Base-by-base conservation (phyloP, 2,888 invertebrate genomes). In the Cataglyphis livida region DNA sequence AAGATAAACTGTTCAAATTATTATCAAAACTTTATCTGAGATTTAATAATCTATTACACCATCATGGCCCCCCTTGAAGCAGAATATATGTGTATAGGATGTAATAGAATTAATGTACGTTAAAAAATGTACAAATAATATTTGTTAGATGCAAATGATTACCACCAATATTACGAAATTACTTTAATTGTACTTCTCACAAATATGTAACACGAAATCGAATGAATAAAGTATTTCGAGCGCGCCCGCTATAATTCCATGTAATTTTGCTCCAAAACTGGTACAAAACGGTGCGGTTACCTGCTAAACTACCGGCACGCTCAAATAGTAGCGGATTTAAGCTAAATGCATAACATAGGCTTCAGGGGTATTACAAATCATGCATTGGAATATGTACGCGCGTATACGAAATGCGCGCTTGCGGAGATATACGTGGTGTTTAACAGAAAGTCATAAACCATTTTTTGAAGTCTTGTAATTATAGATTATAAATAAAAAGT, bases 291-390 rank as follows among this genome's bases (percentile, higher is more conserved):
- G 86, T 81, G 84, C 85, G 84, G 88, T 88, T 91, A 90, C 87
- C 89, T 84, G 90, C 86, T 88, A 89, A 91, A 88, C 89, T 84
- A 88, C 86, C 85, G 87, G 88, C 90, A 84, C 84, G 86, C 84
- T 82, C 86, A 88, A 91, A 89, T 87, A 88, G 87, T 84, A 71
- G 83, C 75, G 85, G 87, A 85, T 90, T 90, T 89, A 85, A 90
- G 89, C 91, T 82, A 90, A 90, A 88, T 84, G 83, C 82, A 76
- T 81, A 84, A 85, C 71, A 84, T 85, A 84, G 85, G 84, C 87
- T 82, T 87, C 82, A 79, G 83, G 81, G 87, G 74, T 87, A 89
- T 90, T 89, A 89, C 88, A 88, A 88, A 89, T 91, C 90, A 90
- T 87, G 87, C 87, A 87, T 90, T 85, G 86, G 83, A 86, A 87